Evolutionary conservation across 2,888 invertebrate species (phyloP), one percentile per base, ranked within the genome.

Genomic region (Bedellia somnulentella): DNA sequence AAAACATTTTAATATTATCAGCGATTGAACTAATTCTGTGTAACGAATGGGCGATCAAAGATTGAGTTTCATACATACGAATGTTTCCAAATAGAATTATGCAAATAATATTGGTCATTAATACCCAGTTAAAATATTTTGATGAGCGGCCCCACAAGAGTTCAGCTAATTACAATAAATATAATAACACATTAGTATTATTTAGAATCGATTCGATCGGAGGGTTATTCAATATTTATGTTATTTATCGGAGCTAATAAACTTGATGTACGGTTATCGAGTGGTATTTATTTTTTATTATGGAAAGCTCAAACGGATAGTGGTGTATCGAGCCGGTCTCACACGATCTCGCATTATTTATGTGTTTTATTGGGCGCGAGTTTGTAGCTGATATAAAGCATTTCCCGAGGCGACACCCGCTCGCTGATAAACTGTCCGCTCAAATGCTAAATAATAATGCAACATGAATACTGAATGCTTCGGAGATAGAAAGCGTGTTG

Each of bases 241-340:
- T 67, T 60, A 71, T 70, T 73, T 71, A 73, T 71, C 52, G 58
- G 50, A 52, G 66, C 71, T 58, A 71, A 73, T 73, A 71, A 67
- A 68, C 52, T 51, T 71, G 75, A 75, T 67, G 52, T 57, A 73
- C 66, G 68, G 59, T 64, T 66, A 71, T 67, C 55, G 59, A 29
- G 30, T 36, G 27, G 30, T 32, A 21, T 24, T 28, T 29, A 34
- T 30, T 25, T 30, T 40, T 39, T 37, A 41, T 42, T 50, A 53
- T 52, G 37, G 34, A 46, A 44, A 44, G 44, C 49, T 52, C 46
- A 48, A 55, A 51, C 57, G 49, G 57, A 62, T 60, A 59, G 49
- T 53, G 47, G 58, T 52, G 55, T 56, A 54, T 54, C 52, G 55
- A 58, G 55, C 55, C 55, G 52, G 57, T 52, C 60, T 63, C 66